Percentiles rank a stretch among this genome's conserved stretches.
phyloP scores from a whole-genome alignment of 2,113 vertebrate species.

The Uropsilus gracilis region DNA sequence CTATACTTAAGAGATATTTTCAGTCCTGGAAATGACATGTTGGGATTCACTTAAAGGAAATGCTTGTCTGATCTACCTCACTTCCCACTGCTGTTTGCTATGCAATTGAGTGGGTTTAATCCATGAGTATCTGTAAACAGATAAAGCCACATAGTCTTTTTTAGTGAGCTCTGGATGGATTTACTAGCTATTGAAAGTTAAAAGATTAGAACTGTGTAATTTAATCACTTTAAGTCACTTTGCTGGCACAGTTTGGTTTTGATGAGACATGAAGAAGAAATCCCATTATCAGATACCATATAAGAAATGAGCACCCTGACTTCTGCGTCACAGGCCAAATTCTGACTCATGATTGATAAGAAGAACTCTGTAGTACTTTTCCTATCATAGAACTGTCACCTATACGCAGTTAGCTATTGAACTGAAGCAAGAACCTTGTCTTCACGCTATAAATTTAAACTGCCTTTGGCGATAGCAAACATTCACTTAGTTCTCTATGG shows the following conservation, averaged over 20 bases:
- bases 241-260: neutral
- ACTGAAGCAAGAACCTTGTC: neutral
- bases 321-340: neutral
- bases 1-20: neutral
- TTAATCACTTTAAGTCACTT: neutral
- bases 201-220: neutral
- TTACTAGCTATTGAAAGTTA: neutral
- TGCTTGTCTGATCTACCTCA: neutral
- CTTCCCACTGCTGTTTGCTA: neutral
- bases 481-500: neutral
- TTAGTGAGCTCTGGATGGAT: neutral
- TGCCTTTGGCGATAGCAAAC: neutral
- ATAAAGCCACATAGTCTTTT: neutral
- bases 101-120: neutral
- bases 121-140: neutral
- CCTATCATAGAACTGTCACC: neutral
- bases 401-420: neutral
- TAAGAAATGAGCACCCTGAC: neutral
- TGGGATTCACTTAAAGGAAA: neutral
- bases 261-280: conserved; percentile 15
- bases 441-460: conserved; percentile 36
- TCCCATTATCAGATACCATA: neutral
- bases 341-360: conserved; percentile 24
- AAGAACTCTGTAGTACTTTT: neutral
- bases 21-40: neutral